Base-by-base conservation (phyloP, 2,888 invertebrate genomes). In the Drosophila longiperda region DNA sequence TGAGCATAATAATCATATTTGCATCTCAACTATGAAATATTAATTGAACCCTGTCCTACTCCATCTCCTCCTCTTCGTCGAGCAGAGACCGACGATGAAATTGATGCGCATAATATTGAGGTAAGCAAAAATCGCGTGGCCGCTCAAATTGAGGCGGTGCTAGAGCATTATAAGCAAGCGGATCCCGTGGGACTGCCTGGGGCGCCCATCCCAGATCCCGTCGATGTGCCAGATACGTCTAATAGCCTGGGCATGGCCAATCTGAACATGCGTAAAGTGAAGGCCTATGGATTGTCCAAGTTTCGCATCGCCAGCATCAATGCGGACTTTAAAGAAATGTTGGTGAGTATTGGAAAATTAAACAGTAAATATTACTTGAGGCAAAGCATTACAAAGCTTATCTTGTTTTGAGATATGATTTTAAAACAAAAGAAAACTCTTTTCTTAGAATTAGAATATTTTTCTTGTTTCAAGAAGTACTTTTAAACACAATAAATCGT, bases 171-270 rank as follows among this genome's bases (percentile, higher is more conserved):
- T 92, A 96, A 97, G 92, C 95, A 97, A 88, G 94, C 95, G 20
- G 96, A 97, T 92, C 97, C 97, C 0, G 93, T 96, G 7, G 97
- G 97, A 8, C 91, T 97, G n/a, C 97, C 97, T 0, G 96, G 96
- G 0, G 95, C 95, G 0, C 95, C 96, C 1, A 94, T 98, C 60
- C 96, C 96, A 0, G 97, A 98, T 90, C 98, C 98, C 0, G 95
- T 97, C 93, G 93, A 94, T 1, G 95, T 97, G 32, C 97, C 97
- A 0, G 95, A 96, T 79, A 95, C 96, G 93, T 95, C 94, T 64
- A 96, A 96, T 83, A 95, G 95, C 3, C 94, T 97, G 76, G 95
- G 96, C 0, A 94, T 96, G 63, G 95, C 95, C 38, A 95, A 95
- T 11, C 94, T 98, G 91, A 94, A 95, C 80, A 96, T 98, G 92